These are phyloP conservation scores for Alosa sapidissima DNA, from an alignment of 2,797 vertebrate genomes.

Conservation along the genomic window DNA sequence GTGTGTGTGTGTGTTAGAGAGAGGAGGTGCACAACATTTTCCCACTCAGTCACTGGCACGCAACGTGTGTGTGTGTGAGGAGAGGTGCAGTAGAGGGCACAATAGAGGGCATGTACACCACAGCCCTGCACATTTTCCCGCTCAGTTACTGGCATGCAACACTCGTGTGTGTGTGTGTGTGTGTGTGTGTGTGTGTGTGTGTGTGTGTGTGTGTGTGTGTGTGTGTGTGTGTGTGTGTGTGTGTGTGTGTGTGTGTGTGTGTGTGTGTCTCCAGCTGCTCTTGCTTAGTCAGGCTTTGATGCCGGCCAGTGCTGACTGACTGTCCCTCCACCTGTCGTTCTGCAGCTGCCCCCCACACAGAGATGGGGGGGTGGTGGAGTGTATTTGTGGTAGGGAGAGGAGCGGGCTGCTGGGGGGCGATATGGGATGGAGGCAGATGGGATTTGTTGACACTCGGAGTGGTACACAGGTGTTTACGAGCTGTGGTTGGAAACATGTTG, in stretches of 20 bases:
- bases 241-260: neutral
- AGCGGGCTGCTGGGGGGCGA: too few relatives aligned
- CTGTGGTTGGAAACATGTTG: neutral
- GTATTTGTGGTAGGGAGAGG: neutral
- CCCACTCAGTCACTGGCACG: neutral
- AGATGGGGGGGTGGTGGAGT: neutral
- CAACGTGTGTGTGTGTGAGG: neutral
- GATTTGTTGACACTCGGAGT: too few relatives aligned
- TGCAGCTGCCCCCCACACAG: conserved; percentile 35
- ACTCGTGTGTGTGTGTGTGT: neutral
- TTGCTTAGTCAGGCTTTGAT: conserved; percentile 59
- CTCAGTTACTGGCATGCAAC: neutral
- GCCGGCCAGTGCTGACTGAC: conserved; percentile 57
- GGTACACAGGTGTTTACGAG: neutral
- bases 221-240: neutral
- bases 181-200: neutral
- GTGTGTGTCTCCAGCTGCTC: conserved; percentile 16
- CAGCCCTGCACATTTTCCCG: neutral
- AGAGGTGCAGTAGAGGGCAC: neutral
- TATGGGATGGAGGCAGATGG: too few relatives aligned
- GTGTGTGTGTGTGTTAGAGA: neutral
- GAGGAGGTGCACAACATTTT: neutral
- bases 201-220: neutral
- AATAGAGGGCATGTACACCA: neutral
- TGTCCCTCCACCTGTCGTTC: conserved; percentile 39